A percentile compares a stretch with the other conserved stretches of the same genome.
Conservation (phyloP, 2,888 invertebrate species). For the Timema podura region DNA sequence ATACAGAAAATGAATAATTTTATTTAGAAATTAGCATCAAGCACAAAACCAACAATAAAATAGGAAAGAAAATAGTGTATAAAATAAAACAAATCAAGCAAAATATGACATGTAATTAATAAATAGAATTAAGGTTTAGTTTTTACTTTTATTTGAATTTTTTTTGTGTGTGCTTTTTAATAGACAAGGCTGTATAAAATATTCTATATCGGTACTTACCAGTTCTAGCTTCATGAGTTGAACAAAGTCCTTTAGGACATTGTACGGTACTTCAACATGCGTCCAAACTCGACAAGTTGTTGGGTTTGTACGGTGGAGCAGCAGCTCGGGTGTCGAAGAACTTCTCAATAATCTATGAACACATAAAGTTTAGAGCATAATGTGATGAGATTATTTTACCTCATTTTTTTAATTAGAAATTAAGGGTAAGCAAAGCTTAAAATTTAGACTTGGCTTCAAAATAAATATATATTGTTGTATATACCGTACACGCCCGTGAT, state of each 20-base stretch:
- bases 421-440: no score
- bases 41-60: no score
- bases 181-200: neutral
- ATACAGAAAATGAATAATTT: neutral
- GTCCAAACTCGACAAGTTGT: constrained; percentile 83
- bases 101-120: no score
- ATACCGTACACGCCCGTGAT: no score
- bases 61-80: no score
- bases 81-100: no score
- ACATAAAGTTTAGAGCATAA: constrained; percentile 1
- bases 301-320: constrained; percentile 86
- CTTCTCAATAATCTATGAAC: constrained; percentile 72
- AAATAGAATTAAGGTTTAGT: no score
- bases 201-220: constrained; percentile 19
- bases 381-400: no score
- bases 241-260: constrained; percentile 87
- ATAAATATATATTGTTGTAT: no score
- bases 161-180: neutral
- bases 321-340: constrained; percentile 89
- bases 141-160: neutral
- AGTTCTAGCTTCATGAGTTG: constrained; percentile 76
- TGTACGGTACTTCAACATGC: constrained; percentile 79
- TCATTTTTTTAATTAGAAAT: no score
- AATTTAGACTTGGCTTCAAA: no score
- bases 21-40: no score